These are phyloP conservation scores for Agrochola macilenta DNA, from an alignment of 2,888 invertebrate genomes.

Conservation along the genomic window DNA sequence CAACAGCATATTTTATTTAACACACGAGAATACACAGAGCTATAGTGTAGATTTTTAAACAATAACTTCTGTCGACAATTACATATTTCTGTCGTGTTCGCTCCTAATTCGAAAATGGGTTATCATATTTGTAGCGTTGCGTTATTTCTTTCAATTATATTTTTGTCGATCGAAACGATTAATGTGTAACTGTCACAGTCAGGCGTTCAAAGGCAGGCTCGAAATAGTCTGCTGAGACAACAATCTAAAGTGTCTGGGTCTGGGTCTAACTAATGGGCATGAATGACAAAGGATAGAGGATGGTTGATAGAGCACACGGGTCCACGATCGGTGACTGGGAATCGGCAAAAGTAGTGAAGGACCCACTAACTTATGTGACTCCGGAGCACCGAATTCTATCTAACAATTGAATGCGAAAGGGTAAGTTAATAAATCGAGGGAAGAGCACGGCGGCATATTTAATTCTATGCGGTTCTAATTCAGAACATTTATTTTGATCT, in stretches of 20 bases:
- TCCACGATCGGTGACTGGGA: not conserved
- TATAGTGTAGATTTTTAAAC: constrained; percentile 1
- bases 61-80: not conserved
- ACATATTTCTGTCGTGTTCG: not conserved
- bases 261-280: not conserved
- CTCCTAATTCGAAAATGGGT: constrained; percentile 8
- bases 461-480: not conserved
- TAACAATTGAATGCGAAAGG: not conserved
- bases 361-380: not conserved
- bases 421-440: not conserved
- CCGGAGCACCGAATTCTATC: not conserved
- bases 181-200: not conserved
- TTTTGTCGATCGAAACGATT: not conserved
- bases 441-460: too few species aligned
- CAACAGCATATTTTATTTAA: too few species aligned
- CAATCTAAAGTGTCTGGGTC: constrained; percentile 5
- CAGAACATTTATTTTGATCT: too few species aligned
- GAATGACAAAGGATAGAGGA: constrained; percentile 1
- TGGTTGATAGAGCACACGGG: not conserved
- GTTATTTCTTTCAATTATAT: not conserved
- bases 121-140: not conserved
- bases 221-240: not conserved
- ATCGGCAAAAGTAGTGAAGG: not conserved
- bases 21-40: not conserved
- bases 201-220: not conserved